Percentiles rank a stretch among this genome's conserved stretches.
Conservation (phyloP, 2,888 invertebrate genomes). For the Podabrus alpinus region DNA sequence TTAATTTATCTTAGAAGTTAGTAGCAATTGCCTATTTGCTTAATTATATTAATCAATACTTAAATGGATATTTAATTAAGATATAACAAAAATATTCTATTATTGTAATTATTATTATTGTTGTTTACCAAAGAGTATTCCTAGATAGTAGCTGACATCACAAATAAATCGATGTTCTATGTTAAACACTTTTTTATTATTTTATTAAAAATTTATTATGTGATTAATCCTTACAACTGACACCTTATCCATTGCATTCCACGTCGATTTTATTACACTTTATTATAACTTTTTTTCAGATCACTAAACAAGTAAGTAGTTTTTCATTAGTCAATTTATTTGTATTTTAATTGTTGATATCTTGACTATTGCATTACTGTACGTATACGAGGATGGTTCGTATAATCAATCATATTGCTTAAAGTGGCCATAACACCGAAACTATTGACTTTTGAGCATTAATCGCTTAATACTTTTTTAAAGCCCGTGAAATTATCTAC, state of each 20-base stretch:
- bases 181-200: background rate
- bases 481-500: too few relatives aligned
- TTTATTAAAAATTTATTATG: background rate
- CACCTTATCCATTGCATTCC: conserved; percentile 28
- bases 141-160: conserved; percentile 8
- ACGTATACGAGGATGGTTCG: background rate
- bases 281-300: conserved; percentile 24
- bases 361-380: background rate
- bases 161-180: conserved; percentile 25
- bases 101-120: conserved; percentile 11
- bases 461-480: too few relatives aligned
- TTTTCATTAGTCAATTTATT: conserved; percentile 15
- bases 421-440: too few relatives aligned
- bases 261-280: conserved; percentile 15
- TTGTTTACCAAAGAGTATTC: conserved; percentile 28
- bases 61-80: background rate
- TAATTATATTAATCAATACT: conserved; percentile 1
- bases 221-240: conserved; percentile 17
- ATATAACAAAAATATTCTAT: conserved; percentile 4
- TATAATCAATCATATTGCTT: background rate
- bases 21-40: background rate
- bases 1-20: background rate
- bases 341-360: background rate
- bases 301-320: conserved; percentile 26
- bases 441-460: too few relatives aligned